Percentiles rank a stretch among this genome's conserved stretches.
phyloP scores from a whole-genome alignment of 35 echinoderm and acorn worm species.

The Diadema setosum region DNA sequence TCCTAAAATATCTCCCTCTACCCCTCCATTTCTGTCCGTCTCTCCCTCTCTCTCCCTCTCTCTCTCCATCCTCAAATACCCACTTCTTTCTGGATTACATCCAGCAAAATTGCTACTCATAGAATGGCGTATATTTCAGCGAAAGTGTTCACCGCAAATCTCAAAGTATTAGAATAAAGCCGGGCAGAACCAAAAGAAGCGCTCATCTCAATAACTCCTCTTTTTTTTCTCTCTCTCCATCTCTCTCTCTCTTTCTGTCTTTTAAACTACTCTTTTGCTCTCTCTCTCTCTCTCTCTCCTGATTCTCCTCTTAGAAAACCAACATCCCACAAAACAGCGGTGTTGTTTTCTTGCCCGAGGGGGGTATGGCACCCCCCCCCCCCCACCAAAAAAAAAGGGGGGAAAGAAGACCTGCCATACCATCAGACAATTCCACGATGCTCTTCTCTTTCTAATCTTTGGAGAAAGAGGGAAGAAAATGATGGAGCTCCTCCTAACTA shows the following conservation, averaged over 20 bases:
- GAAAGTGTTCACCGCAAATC: too few relatives aligned
- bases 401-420: neutral
- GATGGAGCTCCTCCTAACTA: neutral
- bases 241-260: neutral
- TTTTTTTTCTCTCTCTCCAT: too few relatives aligned
- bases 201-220: too few relatives aligned
- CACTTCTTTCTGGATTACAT: too few relatives aligned
- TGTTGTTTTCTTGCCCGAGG: constrained; percentile 3
- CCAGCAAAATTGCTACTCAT: too few relatives aligned
- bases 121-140: too few relatives aligned
- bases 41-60: too few relatives aligned
- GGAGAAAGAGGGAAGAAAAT: neutral
- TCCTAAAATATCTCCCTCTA: too few relatives aligned
- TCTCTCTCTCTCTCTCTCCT: neutral
- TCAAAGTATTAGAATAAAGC: neutral
- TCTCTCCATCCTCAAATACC: too few relatives aligned
- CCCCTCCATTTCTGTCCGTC: too few relatives aligned
- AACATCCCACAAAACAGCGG: neutral
- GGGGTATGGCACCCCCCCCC: neutral
- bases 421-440: neutral
- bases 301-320: neutral
- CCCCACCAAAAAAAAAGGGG: neutral
- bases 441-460: too few relatives aligned
- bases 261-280: neutral
- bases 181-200: neutral